phyloP scores from a whole-genome alignment of 2,888 invertebrate genomes.

The Bombylius discolor region DNA sequence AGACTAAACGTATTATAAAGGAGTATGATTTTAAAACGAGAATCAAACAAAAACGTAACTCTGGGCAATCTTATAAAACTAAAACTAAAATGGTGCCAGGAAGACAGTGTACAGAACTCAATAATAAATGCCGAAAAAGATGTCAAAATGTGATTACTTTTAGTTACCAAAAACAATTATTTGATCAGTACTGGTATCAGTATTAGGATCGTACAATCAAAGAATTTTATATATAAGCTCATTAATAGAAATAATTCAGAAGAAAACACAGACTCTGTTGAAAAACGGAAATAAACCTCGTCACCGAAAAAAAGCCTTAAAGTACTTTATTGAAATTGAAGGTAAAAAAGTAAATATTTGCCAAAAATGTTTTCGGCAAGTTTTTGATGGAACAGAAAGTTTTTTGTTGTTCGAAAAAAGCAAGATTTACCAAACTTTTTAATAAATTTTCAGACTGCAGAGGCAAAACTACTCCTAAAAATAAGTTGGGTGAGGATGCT shows the following conservation, averaged over 20 bases:
- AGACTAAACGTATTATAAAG: not conserved
- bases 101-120: not conserved
- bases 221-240: not conserved
- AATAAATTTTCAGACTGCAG: not conserved
- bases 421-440: not conserved
- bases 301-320: not conserved
- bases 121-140: not conserved
- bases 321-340: not conserved
- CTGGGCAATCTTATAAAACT: not conserved
- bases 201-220: not conserved
- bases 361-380: not conserved
- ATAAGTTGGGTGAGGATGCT: not conserved
- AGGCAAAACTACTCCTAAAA: not conserved
- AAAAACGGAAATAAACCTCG: not conserved
- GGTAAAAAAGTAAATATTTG: not conserved
- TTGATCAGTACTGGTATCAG: not conserved
- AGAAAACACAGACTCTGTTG: not conserved
- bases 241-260: not conserved
- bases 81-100: too few relatives aligned
- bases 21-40: not conserved
- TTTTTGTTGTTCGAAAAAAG: not conserved
- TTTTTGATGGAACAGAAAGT: not conserved
- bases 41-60: not conserved
- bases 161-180: not conserved
- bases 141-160: not conserved